Evolutionary conservation across 2,797 vertebrate genomes (phyloP).

Genomic region (Mormyrops boulengeri): DNA sequence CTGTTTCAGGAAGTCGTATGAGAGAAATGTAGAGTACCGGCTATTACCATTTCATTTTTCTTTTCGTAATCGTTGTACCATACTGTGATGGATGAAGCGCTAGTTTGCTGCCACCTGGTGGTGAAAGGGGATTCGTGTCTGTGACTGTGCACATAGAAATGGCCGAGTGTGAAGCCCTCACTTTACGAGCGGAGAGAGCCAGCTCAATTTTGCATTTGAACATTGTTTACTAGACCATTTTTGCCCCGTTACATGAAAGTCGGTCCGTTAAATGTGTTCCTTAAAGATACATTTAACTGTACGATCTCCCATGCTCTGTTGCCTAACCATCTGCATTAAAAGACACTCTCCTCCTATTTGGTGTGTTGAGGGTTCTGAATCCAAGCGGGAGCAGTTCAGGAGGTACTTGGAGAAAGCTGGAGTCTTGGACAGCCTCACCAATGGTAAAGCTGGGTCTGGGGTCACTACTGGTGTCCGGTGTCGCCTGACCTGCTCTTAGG

Average conservation of each 20-base stretch:
- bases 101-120: not conserved
- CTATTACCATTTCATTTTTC: not conserved
- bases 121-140: not conserved
- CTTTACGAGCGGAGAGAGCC: not conserved
- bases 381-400: constrained; percentile 86
- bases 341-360: not conserved
- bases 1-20: not conserved
- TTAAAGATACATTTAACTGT: not conserved
- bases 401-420: constrained; percentile 89
- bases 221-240: not conserved
- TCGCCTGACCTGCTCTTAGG: not conserved
- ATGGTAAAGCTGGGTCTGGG: constrained; percentile 55
- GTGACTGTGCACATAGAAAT: not conserved
- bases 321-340: not conserved
- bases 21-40: not conserved
- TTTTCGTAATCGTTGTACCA: not conserved
- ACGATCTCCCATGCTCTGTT: not conserved
- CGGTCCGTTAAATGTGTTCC: not conserved
- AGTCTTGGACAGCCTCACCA: constrained; percentile 82
- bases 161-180: not conserved
- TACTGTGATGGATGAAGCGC: not conserved
- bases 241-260: not conserved
- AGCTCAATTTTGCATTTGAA: not conserved
- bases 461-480: not conserved
- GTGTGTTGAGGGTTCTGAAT: constrained; percentile 72